Base-by-base conservation (phyloP, 1,140 invertebrate species). In the Asbolus verrucosus region DNA sequence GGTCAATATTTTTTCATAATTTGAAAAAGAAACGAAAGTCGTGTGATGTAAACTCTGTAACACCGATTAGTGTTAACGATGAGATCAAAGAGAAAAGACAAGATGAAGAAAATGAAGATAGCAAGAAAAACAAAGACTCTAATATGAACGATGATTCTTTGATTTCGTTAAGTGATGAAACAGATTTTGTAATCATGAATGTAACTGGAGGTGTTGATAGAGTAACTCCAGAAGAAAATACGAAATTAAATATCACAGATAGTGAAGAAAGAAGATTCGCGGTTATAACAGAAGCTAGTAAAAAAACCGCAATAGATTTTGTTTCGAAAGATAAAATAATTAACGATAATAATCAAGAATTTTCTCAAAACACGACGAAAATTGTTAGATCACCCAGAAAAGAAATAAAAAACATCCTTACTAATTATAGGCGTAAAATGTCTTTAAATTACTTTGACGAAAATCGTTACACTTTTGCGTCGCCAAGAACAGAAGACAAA, bases 171-270 rank as follows among this genome's bases (percentile, higher is more conserved):
- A 43, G 61, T 14, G 43, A 59, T 6, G 33, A 65, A 5, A 41
- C 50, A 16, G 21, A 60, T 30, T 70, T 70, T 36, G 6, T 65
- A 13, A 70, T 70, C n/a, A 11, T 66, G 5, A 33, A 70, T 61
- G 69, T 70, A 9, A 41, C 33, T 2, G 62, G 69, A 39, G 69
- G 69, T 19, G 43, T 70, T 9, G 62, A 65, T 39, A n/a, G 24
- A 18, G 1, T 46, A 30, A 62, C 27, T 3, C 15, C 67, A 5
- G 43, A 30, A 50, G 54, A 31, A 43, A 63, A 61, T 6, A 60
- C 6, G n/a, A n/a, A n/a, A n/a, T n/a, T n/a, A n/a, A n/a, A n/a
- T n/a, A n/a, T n/a, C n/a, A n/a, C n/a, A n/a, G n/a, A n/a, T n/a
- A n/a, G n/a, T 43, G 66, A 60, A 54, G 46, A 61, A 43, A 61